Conservation (phyloP, 1,140 invertebrate genomes). For the Philopotamus ludificatus region DNA sequence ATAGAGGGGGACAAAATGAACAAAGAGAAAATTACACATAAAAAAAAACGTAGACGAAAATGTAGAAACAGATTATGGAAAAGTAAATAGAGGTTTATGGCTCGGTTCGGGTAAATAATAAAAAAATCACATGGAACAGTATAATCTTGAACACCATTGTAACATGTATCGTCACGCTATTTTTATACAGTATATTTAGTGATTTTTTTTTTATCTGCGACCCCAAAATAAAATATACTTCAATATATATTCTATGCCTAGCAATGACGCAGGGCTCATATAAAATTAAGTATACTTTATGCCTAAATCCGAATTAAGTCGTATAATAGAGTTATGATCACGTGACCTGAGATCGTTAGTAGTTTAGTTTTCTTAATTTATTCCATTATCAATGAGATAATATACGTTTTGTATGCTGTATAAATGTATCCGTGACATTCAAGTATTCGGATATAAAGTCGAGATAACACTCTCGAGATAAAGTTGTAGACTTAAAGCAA, state of each 20-base stretch:
- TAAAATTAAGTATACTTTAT: too few species aligned
- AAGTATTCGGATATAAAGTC: not conserved
- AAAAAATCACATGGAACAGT: not conserved
- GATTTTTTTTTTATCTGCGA: not conserved
- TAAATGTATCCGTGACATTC: too few species aligned
- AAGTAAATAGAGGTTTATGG: slow-evolving; percentile 15
- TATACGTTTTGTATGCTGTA: too few species aligned
- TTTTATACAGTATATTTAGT: not conserved
- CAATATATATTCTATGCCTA: too few species aligned
- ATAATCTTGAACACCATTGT: not conserved
- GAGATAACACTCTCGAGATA: slow-evolving; percentile 18
- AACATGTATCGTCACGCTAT: not conserved
- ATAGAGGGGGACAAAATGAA: too few species aligned
- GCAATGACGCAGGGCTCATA: too few species aligned
- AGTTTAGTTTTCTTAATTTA: not conserved
- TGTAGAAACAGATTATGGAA: slow-evolving; percentile 18
- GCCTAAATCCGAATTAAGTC: too few species aligned
- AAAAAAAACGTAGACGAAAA: too few species aligned
- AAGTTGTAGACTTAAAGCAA: slow-evolving; percentile 9
- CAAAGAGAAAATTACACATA: too few species aligned
- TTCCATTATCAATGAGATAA: too few species aligned
- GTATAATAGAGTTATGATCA: too few species aligned
- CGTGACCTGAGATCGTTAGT: not conserved
- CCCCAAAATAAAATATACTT: not conserved
- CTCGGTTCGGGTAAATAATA: slow-evolving; percentile 4